Base-by-base conservation (phyloP, 2,113 vertebrate species). In the Tricholaema leucomelas region DNA sequence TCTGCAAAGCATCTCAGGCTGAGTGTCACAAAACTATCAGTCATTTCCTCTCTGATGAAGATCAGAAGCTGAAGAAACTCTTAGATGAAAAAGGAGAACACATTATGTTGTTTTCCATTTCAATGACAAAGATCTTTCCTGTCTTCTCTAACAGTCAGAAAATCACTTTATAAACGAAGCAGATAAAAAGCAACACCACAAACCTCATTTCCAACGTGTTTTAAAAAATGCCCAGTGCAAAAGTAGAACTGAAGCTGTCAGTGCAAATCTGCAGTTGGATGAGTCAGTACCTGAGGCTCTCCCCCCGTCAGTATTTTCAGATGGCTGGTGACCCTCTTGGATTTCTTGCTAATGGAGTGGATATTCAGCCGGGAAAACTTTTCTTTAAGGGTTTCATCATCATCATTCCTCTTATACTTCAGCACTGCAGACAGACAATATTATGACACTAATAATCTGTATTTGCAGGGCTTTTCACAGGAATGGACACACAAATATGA, bases 331-430 rank as follows among this genome's bases (percentile, higher is more conserved):
- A 99, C 98, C 85, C 99, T 97, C 96, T 99, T 99, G 9, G 99
- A 98, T 96, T 99, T 99, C 96, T 99, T 99, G 70, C 98, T 98
- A 91, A 99, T 99, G 33, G 99, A 99, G 94, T 99, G 99, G 94
- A 99, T 99, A 95, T 97, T 99, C 73, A 99, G 95, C 95, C 98
- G 99, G 82, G 98, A 97, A 75, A 99, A 94, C 95, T 99, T 99
- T 33, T 98, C 98, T 95, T 98, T 99, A 83, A 99, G 92, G 10
- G 98, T 98, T 93, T 98, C 98, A 42, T 99, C 99, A 79, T 99
- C 99, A 36, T 99, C 99, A 56, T 96, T 96, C 90, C 98, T 98
- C 95, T 98, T 99, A 79, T 99, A 99, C 94, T 99, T 99, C 97
- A 99, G 97, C 84, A 99, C 99, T 99, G 97, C 92, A 90, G 94